These are phyloP conservation scores for Mastomys coucha DNA, from an alignment of 2,113 vertebrate genomes.

Conservation along the genomic window DNA sequence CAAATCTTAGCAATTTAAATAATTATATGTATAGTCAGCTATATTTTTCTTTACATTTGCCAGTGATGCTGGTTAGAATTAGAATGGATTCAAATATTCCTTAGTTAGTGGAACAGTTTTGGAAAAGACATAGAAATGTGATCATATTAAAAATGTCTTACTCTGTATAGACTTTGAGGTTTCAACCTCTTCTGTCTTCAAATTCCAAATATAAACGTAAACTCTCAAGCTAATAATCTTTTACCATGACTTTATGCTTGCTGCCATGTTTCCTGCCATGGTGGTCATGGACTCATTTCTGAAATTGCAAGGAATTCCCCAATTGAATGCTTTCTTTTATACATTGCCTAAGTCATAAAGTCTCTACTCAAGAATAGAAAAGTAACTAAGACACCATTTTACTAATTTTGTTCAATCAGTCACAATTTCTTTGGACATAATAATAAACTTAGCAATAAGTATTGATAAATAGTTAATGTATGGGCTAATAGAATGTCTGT, in stretches of 20 bases:
- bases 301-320: background rate
- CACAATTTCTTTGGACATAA: background rate
- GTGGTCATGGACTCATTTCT: background rate
- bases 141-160: background rate
- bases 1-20: constrained; percentile 32
- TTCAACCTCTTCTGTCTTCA: background rate
- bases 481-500: background rate
- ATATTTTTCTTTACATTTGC: constrained; percentile 16
- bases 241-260: background rate
- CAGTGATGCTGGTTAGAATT: background rate
- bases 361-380: background rate
- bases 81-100: background rate
- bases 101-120: background rate
- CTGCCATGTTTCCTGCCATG: background rate
- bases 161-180: background rate
- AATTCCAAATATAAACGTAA: background rate
- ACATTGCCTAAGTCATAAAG: background rate
- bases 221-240: background rate
- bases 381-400: background rate
- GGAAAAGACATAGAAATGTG: background rate
- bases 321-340: background rate
- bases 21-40: background rate
- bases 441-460: background rate
- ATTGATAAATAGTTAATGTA: background rate
- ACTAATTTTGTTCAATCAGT: background rate